phyloP scores from a whole-genome alignment of 2,888 invertebrate genomes.

The Coecobrya sp. region DNA sequence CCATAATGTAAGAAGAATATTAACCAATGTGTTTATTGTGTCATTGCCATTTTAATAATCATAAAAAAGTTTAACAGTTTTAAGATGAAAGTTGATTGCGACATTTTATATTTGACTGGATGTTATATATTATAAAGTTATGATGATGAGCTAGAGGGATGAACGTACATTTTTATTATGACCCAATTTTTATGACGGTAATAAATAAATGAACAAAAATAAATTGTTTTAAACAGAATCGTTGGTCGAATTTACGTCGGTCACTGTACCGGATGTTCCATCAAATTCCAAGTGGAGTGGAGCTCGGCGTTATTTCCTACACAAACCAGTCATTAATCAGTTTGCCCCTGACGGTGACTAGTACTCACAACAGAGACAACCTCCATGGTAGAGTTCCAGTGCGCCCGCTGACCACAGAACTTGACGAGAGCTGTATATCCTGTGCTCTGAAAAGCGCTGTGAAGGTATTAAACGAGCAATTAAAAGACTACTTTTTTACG shows the following conservation, averaged over 20 bases:
- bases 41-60: conserved; percentile 47
- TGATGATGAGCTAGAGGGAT: neutral
- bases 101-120: neutral
- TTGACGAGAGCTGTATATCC: conserved; percentile 85
- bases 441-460: conserved; percentile 86
- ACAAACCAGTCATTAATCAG: conserved; percentile 85
- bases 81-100: too few relatives aligned
- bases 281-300: conserved; percentile 86
- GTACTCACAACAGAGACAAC: conserved; percentile 86
- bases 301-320: conserved; percentile 86
- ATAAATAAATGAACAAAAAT: conserved; percentile 12
- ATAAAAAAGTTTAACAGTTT: conserved; percentile 2
- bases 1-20: conserved; percentile 84
- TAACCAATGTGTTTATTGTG: conserved; percentile 35
- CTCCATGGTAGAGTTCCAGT: conserved; percentile 87
- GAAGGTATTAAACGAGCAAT: conserved; percentile 82
- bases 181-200: conserved; percentile 24
- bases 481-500: conserved; percentile 26
- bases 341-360: conserved; percentile 86
- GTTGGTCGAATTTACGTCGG: conserved; percentile 86
- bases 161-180: neutral
- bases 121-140: neutral
- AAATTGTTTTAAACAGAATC: conserved; percentile 81
- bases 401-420: conserved; percentile 83
- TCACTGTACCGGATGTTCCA: conserved; percentile 86